Conservation (phyloP, 2,113 vertebrate genomes). For the Tupaia chinensis region DNA sequence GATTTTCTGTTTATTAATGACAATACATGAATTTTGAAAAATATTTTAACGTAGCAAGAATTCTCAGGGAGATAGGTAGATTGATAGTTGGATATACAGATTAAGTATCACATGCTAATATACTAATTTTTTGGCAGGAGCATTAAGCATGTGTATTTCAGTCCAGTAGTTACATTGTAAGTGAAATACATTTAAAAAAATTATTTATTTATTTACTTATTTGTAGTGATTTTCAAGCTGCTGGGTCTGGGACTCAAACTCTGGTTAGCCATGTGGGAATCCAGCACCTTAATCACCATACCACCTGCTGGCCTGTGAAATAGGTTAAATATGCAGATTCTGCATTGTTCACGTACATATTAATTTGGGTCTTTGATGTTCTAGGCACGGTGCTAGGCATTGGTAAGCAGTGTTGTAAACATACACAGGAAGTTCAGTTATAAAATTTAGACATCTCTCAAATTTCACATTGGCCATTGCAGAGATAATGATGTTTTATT, state of each 20-base stretch:
- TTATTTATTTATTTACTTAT: too few relatives aligned
- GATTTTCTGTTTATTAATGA: not conserved
- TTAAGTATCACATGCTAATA: not conserved
- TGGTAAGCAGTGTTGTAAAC: conserved; percentile 37
- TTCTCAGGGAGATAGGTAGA: not conserved
- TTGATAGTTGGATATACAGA: not conserved
- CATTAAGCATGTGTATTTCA: conserved; percentile 34
- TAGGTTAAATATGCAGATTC: conserved; percentile 19
- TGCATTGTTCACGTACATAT: conserved; percentile 22
- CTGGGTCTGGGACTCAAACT: too few relatives aligned
- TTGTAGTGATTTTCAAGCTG: too few relatives aligned
- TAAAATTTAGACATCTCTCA: conserved; percentile 37
- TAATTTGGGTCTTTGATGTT: conserved; percentile 37
- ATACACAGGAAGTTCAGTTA: not conserved
- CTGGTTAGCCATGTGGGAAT: too few relatives aligned
- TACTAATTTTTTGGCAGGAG: conserved; percentile 33
- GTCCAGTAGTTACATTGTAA: conserved; percentile 53
- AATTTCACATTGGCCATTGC: not conserved
- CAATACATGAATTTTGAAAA: not conserved
- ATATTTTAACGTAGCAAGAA: conserved; percentile 6
- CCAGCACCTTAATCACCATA: too few relatives aligned
- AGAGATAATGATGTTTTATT: conserved; percentile 29
- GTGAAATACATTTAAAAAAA: not conserved
- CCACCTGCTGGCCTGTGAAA: not conserved
- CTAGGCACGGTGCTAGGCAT: not conserved